Base-by-base conservation (phyloP, 2,797 vertebrate genomes). In the Lepidocolaptes lacrymiger region DNA sequence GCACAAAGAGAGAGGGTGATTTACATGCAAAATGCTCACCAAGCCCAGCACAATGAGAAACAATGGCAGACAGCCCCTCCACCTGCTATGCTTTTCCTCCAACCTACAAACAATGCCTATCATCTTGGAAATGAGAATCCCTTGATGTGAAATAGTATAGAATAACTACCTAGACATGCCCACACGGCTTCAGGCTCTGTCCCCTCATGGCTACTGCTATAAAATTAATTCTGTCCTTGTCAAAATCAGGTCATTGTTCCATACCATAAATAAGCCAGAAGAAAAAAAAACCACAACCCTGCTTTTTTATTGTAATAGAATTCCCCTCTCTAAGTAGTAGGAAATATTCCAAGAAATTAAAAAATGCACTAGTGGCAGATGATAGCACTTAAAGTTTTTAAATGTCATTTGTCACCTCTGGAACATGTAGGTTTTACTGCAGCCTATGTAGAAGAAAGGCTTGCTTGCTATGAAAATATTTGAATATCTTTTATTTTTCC, bases 401-500 rank as follows among this genome's bases (percentile, higher is more conserved):
- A 19, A 15, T 77, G 75, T 46, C 16, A 22, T 81, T 73, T 87
- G 15, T 64, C 55, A 68, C 16, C 12, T 34, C 44, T 61, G 16
- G 17, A 61, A 27, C 41, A 48, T 43, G 32, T 58, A 37, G n/a
- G 48, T 39, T 55, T 69, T 52, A 55, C 41, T 54, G 34, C 18
- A 58, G 11, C 51, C 0, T 0, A 34, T 15, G 15, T 22, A 59
- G 39, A 75, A 82, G 16, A 75, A 8, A 41, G 4, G 5, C 10
- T 83, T 9, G 0, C 7, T 8, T 88, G 4, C 5, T 75, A 68
- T 71, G 9, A 19, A 75, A 44, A 3, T 23, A 51, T 37, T 49
- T 54, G 0, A 6, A 36, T 43, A 41, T n/a, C 0, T 52, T 58
- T 39, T n/a, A 1, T 16, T 44, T 44, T 58, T 15, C 18, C 14